Evolutionary conservation across 2,797 vertebrate species (phyloP).

Genomic region (Periparus ater): DNA sequence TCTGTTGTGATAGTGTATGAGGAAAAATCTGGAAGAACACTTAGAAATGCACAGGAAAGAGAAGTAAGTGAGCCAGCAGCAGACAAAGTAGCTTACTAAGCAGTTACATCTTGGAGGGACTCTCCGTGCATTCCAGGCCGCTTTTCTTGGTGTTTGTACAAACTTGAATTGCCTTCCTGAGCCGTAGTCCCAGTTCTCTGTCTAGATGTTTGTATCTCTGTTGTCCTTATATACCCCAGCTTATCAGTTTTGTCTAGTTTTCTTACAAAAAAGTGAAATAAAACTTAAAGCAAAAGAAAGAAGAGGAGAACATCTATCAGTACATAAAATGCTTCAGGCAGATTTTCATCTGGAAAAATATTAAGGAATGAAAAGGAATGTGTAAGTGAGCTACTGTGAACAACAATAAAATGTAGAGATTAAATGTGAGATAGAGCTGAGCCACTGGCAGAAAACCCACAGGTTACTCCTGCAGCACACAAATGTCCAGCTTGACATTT

Average conservation of each 20-base stretch:
- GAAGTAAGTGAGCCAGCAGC: neutral
- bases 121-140: neutral
- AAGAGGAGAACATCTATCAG: slow-evolving; percentile 50
- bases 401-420: slow-evolving; percentile 54
- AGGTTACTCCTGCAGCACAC: neutral
- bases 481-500: neutral
- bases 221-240: slow-evolving; percentile 64
- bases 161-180: neutral
- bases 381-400: slow-evolving; percentile 60
- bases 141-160: neutral
- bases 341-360: slow-evolving; percentile 70
- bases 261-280: slow-evolving; percentile 29
- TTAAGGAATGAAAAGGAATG: slow-evolving; percentile 71
- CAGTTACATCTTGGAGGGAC: neutral
- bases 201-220: slow-evolving; percentile 30
- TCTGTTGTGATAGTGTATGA: neutral
- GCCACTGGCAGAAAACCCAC: slow-evolving; percentile 13
- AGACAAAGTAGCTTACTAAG: neutral
- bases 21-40: neutral
- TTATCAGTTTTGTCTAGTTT: slow-evolving; percentile 63
- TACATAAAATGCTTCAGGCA: slow-evolving; percentile 72
- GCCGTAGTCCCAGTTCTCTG: neutral
- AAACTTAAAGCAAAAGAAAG: slow-evolving; percentile 57
- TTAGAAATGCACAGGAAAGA: neutral
- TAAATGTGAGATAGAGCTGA: slow-evolving; percentile 13